phyloP scores from a whole-genome alignment of 2,888 invertebrate species.

The Cephus pulcher region DNA sequence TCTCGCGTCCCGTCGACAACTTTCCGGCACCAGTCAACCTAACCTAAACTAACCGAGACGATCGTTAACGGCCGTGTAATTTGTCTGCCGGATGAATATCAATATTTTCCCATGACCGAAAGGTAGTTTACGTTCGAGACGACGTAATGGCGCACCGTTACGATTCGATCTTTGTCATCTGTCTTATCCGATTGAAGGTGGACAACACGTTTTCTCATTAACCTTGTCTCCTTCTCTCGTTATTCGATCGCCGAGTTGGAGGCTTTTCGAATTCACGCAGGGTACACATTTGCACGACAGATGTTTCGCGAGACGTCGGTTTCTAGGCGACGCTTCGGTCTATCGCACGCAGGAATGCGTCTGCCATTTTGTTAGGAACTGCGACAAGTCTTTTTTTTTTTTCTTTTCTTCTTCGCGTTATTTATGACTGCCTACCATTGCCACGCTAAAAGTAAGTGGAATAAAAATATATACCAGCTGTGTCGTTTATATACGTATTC shows the following conservation, averaged over 20 bases:
- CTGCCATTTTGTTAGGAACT: not conserved
- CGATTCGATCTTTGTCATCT: not conserved
- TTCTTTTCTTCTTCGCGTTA: not conserved
- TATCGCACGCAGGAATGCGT: not conserved
- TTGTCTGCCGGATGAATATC: not conserved
- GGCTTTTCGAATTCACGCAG: not conserved
- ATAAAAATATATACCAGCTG: not conserved
- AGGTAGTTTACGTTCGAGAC: not conserved
- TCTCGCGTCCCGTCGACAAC: not conserved
- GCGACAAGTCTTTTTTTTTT: not conserved
- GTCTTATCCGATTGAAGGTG: not conserved
- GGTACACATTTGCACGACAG: not conserved
- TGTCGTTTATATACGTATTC: not conserved
- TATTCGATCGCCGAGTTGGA: not conserved
- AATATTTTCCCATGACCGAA: not conserved
- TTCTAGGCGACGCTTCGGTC: not conserved
- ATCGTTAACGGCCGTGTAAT: conserved; percentile 2
- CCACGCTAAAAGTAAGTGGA: not conserved
- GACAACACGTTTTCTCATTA: not conserved
- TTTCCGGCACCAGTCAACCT: not conserved
- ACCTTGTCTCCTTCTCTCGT: not conserved
- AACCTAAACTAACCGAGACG: not conserved
- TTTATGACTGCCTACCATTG: not conserved
- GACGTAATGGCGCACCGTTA: not conserved
- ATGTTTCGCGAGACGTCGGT: not conserved